phyloP scores from a whole-genome alignment of 2,113 vertebrate genomes.

The Capra hircus region DNA sequence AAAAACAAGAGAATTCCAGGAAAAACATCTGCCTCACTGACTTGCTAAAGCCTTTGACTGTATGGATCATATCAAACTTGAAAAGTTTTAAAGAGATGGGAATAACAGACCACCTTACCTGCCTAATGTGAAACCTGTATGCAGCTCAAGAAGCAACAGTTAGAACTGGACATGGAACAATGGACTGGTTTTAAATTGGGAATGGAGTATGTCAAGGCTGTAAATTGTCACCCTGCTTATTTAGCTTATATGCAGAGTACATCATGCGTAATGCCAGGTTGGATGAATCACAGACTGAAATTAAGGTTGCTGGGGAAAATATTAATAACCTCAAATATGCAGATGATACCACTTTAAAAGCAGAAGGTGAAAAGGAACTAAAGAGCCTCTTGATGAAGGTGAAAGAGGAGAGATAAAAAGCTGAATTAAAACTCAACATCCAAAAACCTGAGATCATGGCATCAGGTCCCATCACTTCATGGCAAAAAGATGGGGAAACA shows the following conservation, averaged over 20 bases:
- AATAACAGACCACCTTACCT: not conserved
- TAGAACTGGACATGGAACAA: not conserved
- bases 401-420: not conserved
- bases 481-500: not conserved
- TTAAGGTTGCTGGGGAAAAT: rapidly evolving
- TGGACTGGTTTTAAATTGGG: not conserved
- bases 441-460: not conserved
- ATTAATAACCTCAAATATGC: not conserved
- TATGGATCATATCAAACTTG: not conserved
- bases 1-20: not conserved
- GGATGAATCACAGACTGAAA: not conserved
- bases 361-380: not conserved
- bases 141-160: not conserved
- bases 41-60: not conserved
- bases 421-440: not conserved
- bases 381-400: not conserved
- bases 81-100: not conserved
- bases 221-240: not conserved
- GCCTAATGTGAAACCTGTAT: not conserved
- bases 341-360: not conserved
- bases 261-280: not conserved
- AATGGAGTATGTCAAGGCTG: not conserved
- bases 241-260: not conserved
- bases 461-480: not conserved
- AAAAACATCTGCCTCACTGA: not conserved